Evolutionary conservation across 2,797 vertebrate species (phyloP), one percentile per base, ranked within the genome.

Genomic region (Poecilia velifera): DNA sequence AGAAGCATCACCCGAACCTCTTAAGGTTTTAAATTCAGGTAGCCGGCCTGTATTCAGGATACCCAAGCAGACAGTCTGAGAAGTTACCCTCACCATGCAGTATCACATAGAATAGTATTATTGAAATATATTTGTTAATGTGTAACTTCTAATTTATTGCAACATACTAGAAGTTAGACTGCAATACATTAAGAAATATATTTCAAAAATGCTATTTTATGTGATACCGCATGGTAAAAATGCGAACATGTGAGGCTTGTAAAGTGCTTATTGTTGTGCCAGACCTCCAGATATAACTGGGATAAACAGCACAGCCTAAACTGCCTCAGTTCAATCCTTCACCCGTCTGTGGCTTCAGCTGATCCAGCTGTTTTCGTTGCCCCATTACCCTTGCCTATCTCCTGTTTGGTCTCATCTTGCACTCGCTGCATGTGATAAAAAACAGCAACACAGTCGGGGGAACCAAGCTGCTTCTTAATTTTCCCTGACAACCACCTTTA

Each of bases 401-500:
- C 97, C 97, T 97, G 96, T 96, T 97, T 90, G 93, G 95, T 84
- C 89, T 91, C 85, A 81, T 87, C 86, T 74, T 74, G 88, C 84
- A 85, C 94, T 95, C 96, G 95, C 94, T 91, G 91, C 91, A 94
- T 83, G 92, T 98, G 97, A 99, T 98, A 98, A 95, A 98, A 98
- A 97, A 96, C 98, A 99, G 97, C 94, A 95, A 97, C 97, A 94
- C 94, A 25, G 87, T 85, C 88, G 90, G 95, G 95, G 95, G 96
- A 96, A 97, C 96, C 96, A 97, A 98, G 97, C 97, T 95, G 95
- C 96, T 96, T 96, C 97, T 98, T 98, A 97, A 99, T 99, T 98
- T 98, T 97, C 96, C 94, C 95, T 98, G 98, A 99, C 98, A 99
- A 97, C 94, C 96, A 92, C 96, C 95, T 97, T 97, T 97, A 98